These are phyloP conservation scores for Acrocyrtus sp. DNA, from an alignment of 2,888 invertebrate genomes.

Conservation along the genomic window DNA sequence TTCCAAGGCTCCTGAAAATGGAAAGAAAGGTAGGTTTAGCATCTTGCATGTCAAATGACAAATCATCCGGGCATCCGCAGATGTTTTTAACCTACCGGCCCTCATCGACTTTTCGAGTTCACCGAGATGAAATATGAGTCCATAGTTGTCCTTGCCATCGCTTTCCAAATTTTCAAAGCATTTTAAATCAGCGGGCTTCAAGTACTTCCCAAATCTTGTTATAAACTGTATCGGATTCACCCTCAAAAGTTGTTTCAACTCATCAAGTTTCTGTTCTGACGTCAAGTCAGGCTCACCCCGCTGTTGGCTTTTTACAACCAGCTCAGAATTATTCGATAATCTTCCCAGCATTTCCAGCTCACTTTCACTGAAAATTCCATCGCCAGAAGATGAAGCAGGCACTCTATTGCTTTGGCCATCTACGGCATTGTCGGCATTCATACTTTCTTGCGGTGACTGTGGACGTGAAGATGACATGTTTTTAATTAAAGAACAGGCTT, in stretches of 20 bases:
- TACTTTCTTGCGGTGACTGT: too few relatives aligned
- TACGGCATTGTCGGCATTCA: too few relatives aligned
- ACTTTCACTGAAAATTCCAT: background rate
- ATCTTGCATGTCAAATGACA: too few relatives aligned
- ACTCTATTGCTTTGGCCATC: background rate
- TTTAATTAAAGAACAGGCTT: too few relatives aligned
- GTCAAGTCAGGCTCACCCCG: conserved; percentile 80
- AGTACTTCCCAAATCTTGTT: conserved; percentile 78
- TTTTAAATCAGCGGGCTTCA: conserved; percentile 75
- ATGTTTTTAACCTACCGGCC: conserved; percentile 38
- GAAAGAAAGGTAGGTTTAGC: too few relatives aligned
- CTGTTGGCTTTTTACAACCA: conserved; percentile 81
- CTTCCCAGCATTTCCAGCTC: conserved; percentile 54
- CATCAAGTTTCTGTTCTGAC: conserved; percentile 75
- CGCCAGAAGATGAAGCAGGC: background rate
- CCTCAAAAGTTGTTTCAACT: conserved; percentile 74
- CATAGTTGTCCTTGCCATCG: conserved; percentile 69
- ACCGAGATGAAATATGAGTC: conserved; percentile 74
- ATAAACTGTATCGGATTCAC: conserved; percentile 79
- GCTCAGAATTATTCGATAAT: conserved; percentile 45
- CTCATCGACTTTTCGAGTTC: conserved; percentile 65
- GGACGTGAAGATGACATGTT: too few relatives aligned
- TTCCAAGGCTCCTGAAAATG: conserved; percentile 33
- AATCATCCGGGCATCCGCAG: too few relatives aligned
- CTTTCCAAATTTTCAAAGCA: conserved; percentile 71